Conservation (phyloP, 2,888 invertebrate species). For the Caenorhabditis imperialis region DNA sequence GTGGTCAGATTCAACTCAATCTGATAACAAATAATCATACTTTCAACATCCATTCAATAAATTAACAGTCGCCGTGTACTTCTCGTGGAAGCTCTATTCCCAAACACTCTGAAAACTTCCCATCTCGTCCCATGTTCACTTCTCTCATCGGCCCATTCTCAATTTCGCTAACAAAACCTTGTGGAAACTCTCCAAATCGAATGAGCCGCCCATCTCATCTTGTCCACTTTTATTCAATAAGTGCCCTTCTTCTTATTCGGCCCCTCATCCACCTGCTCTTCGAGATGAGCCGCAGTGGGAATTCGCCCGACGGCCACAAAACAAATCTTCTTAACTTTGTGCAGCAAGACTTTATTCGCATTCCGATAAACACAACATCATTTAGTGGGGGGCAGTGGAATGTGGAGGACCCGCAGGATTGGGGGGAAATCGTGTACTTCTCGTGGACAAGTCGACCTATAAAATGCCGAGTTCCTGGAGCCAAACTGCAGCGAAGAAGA, state of each 20-base stretch:
- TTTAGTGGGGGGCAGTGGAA: neutral
- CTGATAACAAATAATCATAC: too few relatives aligned
- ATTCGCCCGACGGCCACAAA: constrained; percentile 36
- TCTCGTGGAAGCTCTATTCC: too few relatives aligned
- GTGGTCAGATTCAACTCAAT: too few relatives aligned
- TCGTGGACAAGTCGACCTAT: constrained; percentile 11
- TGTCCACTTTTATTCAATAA: constrained; percentile 26
- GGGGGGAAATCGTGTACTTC: neutral
- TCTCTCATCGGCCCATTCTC: constrained; percentile 8
- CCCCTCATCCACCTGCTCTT: constrained; percentile 23
- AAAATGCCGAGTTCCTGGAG: constrained; percentile 72
- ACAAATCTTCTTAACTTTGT: constrained; percentile 49
- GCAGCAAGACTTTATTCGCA: neutral
- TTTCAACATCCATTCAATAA: too few relatives aligned
- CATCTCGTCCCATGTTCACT: neutral
- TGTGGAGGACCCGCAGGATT: constrained; percentile 12
- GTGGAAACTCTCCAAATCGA: constrained; percentile 5
- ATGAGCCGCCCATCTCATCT: constrained; percentile 21
- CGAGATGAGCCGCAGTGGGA: constrained; percentile 39
- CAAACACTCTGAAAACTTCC: too few relatives aligned
- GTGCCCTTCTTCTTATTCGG: constrained; percentile 10
- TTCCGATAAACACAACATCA: neutral
- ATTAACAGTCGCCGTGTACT: too few relatives aligned
- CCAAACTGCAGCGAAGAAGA: constrained; percentile 74
- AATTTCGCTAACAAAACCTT: too few relatives aligned